Percentiles rank a stretch among this genome's conserved stretches.
These are phyloP conservation scores for Pachycephala philippinensis DNA, from an alignment of 2,113 vertebrate genomes.

Conservation along the genomic window DNA sequence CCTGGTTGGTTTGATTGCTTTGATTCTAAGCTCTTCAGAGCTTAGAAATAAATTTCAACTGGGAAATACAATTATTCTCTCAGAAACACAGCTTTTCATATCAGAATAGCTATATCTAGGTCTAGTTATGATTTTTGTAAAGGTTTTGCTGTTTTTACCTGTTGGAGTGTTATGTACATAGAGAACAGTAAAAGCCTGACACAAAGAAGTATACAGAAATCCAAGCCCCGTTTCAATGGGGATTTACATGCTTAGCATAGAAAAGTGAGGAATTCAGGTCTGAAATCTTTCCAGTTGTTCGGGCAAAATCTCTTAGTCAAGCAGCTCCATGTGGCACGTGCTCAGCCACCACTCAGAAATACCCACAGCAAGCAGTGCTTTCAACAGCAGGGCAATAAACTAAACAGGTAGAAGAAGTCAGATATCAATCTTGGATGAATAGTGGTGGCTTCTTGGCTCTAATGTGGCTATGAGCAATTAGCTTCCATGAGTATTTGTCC, in stretches of 20 bases:
- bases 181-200: background rate
- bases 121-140: background rate
- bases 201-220: background rate
- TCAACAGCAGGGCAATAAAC: background rate
- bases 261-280: background rate
- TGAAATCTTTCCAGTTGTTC: background rate
- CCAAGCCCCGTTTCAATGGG: background rate
- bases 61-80: background rate
- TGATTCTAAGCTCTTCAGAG: constrained; percentile 1
- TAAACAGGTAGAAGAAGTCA: background rate
- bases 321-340: background rate
- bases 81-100: background rate
- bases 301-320: background rate
- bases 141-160: background rate
- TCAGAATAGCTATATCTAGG: background rate
- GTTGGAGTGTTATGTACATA: background rate
- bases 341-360: background rate
- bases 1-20: constrained; percentile 11
- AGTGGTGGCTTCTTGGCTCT: background rate
- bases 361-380: background rate
- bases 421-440: background rate
- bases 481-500: background rate
- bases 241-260: background rate
- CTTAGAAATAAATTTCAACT: constrained; percentile 23
- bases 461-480: background rate